Base-by-base conservation (phyloP, 2,113 vertebrate genomes). In the Hemicordylus capensis region DNA sequence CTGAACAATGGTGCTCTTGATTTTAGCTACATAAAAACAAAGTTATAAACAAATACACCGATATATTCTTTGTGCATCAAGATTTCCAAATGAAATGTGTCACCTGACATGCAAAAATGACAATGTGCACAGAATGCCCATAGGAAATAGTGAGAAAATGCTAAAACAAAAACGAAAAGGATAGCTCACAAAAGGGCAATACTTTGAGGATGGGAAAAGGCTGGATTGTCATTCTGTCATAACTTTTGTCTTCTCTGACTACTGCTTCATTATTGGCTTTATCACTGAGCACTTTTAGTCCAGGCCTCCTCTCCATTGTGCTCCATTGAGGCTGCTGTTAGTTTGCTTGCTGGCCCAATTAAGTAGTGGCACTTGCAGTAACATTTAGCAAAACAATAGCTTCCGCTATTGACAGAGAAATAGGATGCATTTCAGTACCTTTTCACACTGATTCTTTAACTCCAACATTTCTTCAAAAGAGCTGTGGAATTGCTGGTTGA, bases 1-100 rank as follows among this genome's bases (percentile, higher is more conserved):
- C 28, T 58, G 87, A 76, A 87, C 24, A 85, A 44, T 20, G 1
- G 0, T 5, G 69, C 10, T 86, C 85, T 89, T 93, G 44, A 51
- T 83, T 73, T 83, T 73, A 81, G 15, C 48, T 85, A 51, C 70
- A 67, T 24, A 82, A 89, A 89, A 15, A 80, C 6, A 87, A 89
- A 12, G 28, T 20, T 80, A 28, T 37, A 90, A 58, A 54, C 5
- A 80, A 6, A 37, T 4, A 2, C 31, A 31, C 9, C 1, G 24
- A 2, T 8, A 3, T 37, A 42, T n/a, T 15, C 4, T 37, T 83
- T 74, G 63, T 85, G 84, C 58, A 44, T 6, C 54, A 89, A 89
- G 37, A 34, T 6, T 82, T 14, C 7, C 3, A n/a, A 9, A n/a
- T 46, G 39, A 15, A 42, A 63, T 75, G 15, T 88, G 6, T 5